Evolutionary conservation across 2,113 vertebrate genomes (phyloP).

Genomic region (Engystomops pustulosus): DNA sequence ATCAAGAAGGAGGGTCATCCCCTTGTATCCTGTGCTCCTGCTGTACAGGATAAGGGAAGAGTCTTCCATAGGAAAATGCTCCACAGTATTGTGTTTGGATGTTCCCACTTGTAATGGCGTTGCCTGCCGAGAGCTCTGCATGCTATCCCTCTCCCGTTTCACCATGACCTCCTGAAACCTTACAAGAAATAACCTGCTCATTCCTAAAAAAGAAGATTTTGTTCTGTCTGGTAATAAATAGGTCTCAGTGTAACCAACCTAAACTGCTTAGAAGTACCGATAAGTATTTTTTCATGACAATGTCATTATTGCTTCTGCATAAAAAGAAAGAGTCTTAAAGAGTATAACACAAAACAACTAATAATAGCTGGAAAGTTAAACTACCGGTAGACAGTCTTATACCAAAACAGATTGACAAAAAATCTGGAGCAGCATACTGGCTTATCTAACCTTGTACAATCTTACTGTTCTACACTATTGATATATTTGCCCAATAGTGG

Average conservation of each 20-base stretch:
- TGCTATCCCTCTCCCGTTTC: slow-evolving; percentile 30
- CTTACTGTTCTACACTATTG: no score
- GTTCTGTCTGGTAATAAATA: background rate
- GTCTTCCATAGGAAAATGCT: slow-evolving; percentile 28
- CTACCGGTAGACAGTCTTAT: no score
- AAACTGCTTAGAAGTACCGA: background rate
- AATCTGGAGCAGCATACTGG: no score
- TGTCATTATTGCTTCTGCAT: background rate
- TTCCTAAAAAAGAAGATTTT: background rate
- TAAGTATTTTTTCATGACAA: background rate
- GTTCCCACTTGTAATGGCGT: slow-evolving; percentile 22
- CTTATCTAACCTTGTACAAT: no score
- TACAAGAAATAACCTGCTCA: background rate
- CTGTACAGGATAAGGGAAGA: slow-evolving; percentile 34
- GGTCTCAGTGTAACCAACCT: background rate
- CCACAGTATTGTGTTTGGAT: slow-evolving; percentile 49
- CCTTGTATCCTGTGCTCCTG: slow-evolving; percentile 41
- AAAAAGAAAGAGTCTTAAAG: no score
- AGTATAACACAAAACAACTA: no score
- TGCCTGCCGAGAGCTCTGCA: slow-evolving; percentile 27
- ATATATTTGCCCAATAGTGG: no score
- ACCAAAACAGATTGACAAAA: no score
- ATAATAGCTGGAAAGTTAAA: no score
- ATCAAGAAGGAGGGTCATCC: slow-evolving; percentile 25
- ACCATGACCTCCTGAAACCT: slow-evolving; percentile 4